Conservation (phyloP, 2,888 invertebrate species). For the Volucella bombylans region DNA sequence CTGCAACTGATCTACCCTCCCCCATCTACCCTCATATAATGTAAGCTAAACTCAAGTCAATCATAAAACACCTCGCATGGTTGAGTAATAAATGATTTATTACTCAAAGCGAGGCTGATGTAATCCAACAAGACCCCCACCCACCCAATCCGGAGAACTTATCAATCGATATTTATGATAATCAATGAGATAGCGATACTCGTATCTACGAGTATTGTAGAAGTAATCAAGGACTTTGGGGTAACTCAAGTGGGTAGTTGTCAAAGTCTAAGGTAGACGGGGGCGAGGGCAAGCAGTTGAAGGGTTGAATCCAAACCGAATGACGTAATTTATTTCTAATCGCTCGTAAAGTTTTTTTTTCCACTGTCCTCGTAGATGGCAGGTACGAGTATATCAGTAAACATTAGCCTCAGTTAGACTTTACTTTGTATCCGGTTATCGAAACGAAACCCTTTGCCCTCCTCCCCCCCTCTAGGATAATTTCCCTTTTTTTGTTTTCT, state of each 20-base stretch:
- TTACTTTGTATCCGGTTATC: too few relatives aligned
- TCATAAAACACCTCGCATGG: slow-evolving; percentile 43
- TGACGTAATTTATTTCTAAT: slow-evolving; percentile 71
- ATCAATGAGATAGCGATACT: slow-evolving; percentile 51
- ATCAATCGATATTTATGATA: slow-evolving; percentile 69
- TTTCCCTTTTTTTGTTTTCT: slow-evolving; percentile 1
- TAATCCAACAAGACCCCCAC: slow-evolving; percentile 26
- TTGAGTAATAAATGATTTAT: slow-evolving; percentile 59
- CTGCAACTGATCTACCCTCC: neutral
- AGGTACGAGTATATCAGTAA: slow-evolving; percentile 64
- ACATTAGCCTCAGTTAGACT: slow-evolving; percentile 9
- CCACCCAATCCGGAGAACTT: slow-evolving; percentile 18
- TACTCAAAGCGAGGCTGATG: slow-evolving; percentile 39
- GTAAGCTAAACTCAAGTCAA: slow-evolving; percentile 39
- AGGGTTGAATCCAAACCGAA: slow-evolving; percentile 59
- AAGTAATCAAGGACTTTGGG: slow-evolving; percentile 58
- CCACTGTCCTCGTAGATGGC: slow-evolving; percentile 44
- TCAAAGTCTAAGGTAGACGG: slow-evolving; percentile 27
- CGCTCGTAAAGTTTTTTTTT: slow-evolving; percentile 52
- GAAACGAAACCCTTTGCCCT: too few relatives aligned
- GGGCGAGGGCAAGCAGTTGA: slow-evolving; percentile 14
- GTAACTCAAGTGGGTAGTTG: slow-evolving; percentile 61
- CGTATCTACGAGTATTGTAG: slow-evolving; percentile 19
- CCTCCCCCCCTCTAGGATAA: slow-evolving; percentile 23
- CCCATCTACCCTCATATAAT: neutral